Conservation (phyloP, 1,140 invertebrate genomes). For the Spodoptera litura region DNA sequence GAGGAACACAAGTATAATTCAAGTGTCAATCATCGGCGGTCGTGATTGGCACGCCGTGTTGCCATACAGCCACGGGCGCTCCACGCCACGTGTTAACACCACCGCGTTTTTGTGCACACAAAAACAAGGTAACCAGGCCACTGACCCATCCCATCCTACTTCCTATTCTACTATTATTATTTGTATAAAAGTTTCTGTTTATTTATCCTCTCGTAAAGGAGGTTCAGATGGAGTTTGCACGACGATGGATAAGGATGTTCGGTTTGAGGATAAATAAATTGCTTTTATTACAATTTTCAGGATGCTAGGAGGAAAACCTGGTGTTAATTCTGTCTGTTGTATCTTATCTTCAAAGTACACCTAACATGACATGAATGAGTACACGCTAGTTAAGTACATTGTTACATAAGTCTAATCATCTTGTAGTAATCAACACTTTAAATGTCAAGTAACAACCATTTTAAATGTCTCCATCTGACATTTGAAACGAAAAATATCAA, state of each 20-base stretch:
- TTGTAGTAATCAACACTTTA: neutral
- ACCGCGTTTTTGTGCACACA: neutral
- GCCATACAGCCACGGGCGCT: neutral
- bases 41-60: constrained; percentile 25
- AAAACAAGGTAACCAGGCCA: constrained; percentile 43
- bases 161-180: constrained; percentile 4
- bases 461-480: constrained; percentile 23
- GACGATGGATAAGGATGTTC: too few species aligned
- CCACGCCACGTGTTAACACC: neutral
- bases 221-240: too few species aligned
- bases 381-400: neutral
- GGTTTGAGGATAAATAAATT: too few species aligned
- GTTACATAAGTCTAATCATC: neutral
- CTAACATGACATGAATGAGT: neutral
- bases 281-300: too few species aligned
- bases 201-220: too few species aligned
- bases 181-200: neutral
- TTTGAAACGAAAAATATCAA: constrained; percentile 28
- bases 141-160: constrained; percentile 28
- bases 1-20: constrained; percentile 30
- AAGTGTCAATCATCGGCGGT: constrained; percentile 22
- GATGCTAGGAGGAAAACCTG: too few species aligned
- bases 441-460: constrained; percentile 27
- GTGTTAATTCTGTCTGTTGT: too few species aligned
- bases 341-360: neutral